Conservation (phyloP, 2,888 invertebrate genomes). For the Epirrita christyi region DNA sequence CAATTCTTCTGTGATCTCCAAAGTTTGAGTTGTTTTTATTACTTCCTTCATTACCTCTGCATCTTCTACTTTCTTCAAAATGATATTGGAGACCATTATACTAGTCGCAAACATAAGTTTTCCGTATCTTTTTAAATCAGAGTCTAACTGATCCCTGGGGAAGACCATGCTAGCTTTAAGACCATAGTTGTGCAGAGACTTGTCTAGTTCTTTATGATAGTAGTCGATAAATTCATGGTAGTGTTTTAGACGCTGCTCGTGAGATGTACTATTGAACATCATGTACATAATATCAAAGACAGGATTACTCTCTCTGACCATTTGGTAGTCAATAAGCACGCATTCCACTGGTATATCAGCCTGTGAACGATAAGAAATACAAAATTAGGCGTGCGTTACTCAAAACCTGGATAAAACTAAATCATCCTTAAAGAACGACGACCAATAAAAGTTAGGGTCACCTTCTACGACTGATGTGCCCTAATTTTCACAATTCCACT, state of each 20-base stretch:
- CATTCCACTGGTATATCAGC: constrained; percentile 40
- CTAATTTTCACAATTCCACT: no score
- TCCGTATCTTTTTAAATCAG: constrained; percentile 46
- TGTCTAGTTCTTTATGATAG: constrained; percentile 46
- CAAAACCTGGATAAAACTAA: neutral
- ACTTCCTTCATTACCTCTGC: constrained; percentile 25
- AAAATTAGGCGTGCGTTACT: neutral
- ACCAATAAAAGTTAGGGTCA: no score
- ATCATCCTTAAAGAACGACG: no score
- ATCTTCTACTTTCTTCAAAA: constrained; percentile 43
- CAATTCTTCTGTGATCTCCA: neutral
- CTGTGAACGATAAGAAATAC: constrained; percentile 44
- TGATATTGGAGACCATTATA: constrained; percentile 35
- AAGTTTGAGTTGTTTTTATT: neutral
- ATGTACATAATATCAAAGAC: constrained; percentile 50
- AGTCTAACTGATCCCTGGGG: constrained; percentile 48
- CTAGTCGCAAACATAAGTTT: constrained; percentile 37
- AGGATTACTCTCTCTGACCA: constrained; percentile 46
- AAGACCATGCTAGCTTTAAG: constrained; percentile 45
- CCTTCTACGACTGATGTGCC: no score
- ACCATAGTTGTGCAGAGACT: constrained; percentile 41
- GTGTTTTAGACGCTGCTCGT: constrained; percentile 44
- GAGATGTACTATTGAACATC: constrained; percentile 53
- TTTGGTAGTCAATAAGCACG: constrained; percentile 57
- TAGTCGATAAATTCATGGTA: constrained; percentile 42